Percentiles rank a stretch among this genome's conserved stretches.
Conservation (phyloP, 2,797 vertebrate species). For the Coendou prehensilis region DNA sequence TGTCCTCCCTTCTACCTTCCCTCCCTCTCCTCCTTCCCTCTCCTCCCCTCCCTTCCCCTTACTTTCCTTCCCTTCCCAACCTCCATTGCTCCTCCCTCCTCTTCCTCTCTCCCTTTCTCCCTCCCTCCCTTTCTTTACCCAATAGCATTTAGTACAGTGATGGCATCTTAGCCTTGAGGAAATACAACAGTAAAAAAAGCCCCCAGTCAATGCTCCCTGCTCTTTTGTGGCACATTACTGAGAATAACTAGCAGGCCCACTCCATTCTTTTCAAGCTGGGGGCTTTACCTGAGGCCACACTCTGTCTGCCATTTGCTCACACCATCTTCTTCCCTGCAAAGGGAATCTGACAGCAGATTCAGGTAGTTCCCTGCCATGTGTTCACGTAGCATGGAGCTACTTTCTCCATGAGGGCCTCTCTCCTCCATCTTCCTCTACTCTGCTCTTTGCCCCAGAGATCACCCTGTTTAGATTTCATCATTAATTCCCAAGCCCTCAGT, state of each 20-base stretch:
- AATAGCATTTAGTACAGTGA: neutral
- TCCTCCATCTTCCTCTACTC: neutral
- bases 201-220: neutral
- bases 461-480: neutral
- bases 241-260: neutral
- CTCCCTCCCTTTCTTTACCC: neutral
- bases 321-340: neutral
- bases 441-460: neutral
- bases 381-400: no score
- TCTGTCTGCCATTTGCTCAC: neutral
- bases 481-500: neutral
- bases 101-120: neutral
- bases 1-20: neutral
- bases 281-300: neutral
- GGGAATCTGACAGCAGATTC: neutral
- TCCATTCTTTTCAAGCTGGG: neutral
- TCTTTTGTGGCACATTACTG: neutral
- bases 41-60: no score
- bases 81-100: neutral
- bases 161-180: neutral
- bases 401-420: neutral
- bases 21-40: no score
- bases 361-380: no score
- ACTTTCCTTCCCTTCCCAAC: neutral
- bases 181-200: neutral